Conservation (phyloP, 2,113 vertebrate genomes). For the Craseonycteris thonglongyai region DNA sequence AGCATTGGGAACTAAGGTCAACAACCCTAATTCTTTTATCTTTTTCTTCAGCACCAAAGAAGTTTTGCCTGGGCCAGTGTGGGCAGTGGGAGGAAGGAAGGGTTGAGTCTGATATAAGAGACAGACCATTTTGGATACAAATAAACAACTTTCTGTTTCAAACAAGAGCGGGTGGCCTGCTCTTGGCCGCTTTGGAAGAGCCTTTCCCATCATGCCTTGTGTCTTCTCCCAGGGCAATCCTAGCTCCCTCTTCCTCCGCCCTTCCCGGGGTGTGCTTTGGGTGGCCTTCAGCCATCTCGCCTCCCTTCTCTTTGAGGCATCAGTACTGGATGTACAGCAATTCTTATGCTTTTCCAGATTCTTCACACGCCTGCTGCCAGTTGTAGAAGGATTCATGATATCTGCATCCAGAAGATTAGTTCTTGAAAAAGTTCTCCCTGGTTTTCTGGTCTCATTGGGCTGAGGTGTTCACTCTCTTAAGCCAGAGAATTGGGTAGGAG, state of each 20-base stretch:
- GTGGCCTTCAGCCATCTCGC: background rate
- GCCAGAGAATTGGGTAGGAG: background rate
- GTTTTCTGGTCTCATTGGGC: background rate
- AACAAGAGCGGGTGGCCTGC: background rate
- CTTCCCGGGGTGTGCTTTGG: background rate
- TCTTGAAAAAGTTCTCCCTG: constrained; percentile 2
- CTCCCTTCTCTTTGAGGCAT: background rate
- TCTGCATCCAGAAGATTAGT: constrained; percentile 23
- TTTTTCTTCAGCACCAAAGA: background rate
- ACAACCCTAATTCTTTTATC: background rate
- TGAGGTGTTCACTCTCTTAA: background rate
- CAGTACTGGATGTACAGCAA: background rate
- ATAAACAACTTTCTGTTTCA: background rate
- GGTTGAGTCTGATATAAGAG: background rate
- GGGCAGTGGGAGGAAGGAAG: too few species aligned
- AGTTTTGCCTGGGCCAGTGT: background rate
- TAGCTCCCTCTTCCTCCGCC: background rate
- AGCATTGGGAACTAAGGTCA: background rate
- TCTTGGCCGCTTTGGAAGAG: background rate
- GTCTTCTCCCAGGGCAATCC: background rate
- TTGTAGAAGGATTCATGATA: background rate
- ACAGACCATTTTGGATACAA: background rate
- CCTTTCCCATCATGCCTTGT: background rate
- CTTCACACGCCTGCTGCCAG: background rate
- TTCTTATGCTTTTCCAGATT: background rate